A percentile compares a stretch with the other conserved stretches of the same genome.
Conservation (phyloP, 2,797 vertebrate species). For the Caiman crocodilus region DNA sequence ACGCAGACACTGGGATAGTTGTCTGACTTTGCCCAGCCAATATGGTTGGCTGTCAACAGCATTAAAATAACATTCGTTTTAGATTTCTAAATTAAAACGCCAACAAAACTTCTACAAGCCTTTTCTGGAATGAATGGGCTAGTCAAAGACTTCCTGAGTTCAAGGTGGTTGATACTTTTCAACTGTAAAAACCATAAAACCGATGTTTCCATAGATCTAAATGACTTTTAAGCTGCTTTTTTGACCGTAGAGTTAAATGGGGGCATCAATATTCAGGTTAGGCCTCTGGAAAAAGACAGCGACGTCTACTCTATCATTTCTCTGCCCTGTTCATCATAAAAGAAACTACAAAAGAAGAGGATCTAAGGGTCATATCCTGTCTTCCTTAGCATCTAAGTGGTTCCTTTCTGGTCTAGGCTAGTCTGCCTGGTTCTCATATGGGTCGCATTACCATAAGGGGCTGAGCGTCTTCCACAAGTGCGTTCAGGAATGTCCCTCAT, state of each 20-base stretch:
- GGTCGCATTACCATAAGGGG: neutral
- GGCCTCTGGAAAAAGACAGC: neutral
- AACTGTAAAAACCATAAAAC: fast-evolving
- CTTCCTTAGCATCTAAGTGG: neutral
- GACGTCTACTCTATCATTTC: neutral
- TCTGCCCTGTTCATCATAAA: neutral
- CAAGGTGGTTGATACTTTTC: neutral
- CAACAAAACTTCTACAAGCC: neutral
- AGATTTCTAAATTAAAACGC: neutral
- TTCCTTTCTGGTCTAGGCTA: neutral
- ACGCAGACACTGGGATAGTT: neutral
- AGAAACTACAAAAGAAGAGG: neutral
- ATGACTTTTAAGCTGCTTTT: too few relatives aligned
- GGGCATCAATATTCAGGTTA: neutral
- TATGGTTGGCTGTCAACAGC: neutral
- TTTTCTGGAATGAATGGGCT: neutral
- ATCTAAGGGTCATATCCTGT: neutral
- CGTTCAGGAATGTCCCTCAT: too few relatives aligned
- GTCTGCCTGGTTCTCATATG: neutral
- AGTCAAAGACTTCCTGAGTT: neutral
- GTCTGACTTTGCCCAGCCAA: neutral
- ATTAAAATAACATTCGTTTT: neutral
- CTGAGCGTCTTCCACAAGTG: too few relatives aligned
- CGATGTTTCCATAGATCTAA: neutral
- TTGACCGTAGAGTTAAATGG: neutral